phyloP scores from a whole-genome alignment of 2,113 vertebrate species.

The Sphyrna mokarran region DNA sequence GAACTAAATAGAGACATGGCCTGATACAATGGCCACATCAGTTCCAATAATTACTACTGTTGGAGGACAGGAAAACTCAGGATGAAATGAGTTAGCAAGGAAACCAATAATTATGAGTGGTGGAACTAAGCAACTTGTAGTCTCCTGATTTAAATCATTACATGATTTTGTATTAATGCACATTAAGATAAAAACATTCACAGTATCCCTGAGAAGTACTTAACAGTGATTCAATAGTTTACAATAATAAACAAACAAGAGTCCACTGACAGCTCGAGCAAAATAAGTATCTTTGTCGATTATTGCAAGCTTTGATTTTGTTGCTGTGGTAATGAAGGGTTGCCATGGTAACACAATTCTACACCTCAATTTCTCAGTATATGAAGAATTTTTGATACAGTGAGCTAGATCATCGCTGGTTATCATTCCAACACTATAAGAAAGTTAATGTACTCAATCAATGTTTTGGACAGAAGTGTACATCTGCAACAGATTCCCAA shows the following conservation, averaged over 20 bases:
- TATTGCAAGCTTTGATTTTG: constrained; percentile 17
- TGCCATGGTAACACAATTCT: constrained; percentile 33
- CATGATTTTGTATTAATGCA: neutral
- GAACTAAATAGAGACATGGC: neutral
- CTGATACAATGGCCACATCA: neutral
- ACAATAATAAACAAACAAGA: constrained; percentile 5
- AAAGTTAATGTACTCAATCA: neutral
- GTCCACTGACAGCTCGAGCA: neutral
- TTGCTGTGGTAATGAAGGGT: constrained; percentile 28
- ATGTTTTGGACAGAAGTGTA: neutral
- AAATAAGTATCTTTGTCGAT: neutral
- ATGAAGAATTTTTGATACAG: neutral
- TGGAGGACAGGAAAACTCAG: neutral
- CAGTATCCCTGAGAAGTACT: neutral
- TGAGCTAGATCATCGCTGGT: neutral
- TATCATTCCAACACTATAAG: neutral
- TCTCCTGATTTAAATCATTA: neutral
- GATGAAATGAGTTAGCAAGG: neutral
- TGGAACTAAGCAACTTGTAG: neutral
- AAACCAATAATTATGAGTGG: neutral
- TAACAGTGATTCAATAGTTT: neutral
- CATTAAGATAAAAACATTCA: neutral
- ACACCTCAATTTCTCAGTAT: neutral
- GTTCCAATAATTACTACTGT: neutral
- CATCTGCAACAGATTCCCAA: neutral